Evolutionary conservation across 1,140 invertebrate species (phyloP), one percentile per base, ranked within the genome.

Genomic region (Zaprionus inermis): DNA sequence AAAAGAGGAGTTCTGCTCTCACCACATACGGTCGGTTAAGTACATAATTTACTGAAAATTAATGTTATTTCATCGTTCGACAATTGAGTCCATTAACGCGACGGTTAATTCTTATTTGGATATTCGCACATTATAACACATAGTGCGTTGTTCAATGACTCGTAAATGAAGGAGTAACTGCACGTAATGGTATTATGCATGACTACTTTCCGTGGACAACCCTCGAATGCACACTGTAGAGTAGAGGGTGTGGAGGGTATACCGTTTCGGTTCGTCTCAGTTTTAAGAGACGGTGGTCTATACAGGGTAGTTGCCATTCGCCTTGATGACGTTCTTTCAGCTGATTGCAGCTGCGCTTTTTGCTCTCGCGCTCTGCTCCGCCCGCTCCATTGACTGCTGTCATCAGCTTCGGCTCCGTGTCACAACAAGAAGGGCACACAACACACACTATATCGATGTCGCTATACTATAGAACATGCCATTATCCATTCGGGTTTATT

Each of bases 131-230:
- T 72, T 60, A 54, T 59, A 41, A 30, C 49, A 51, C 24, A 16
- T n/a, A 44, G 38, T n/a, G n/a, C 56, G 58, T 52, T 85, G 82
- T 60, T 82, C 64, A 85, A 86, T 82, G 82, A 66, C 56, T 46
- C 72, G 81, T 72, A 56, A 86, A 86, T 82, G 60, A 57, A 80
- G 78, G 79, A 81, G 75, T 86, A 61, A 73, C 65, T 69, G 36
- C 16, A 16, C 12, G 41, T 11, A 67, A 60, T 68, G 6, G 14
- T 36, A 38, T n/a, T 36, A 28, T 38, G 36, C 34, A 32, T 58
- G 20, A 28, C 9, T 1, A 18, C 22, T 20, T 20, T 3, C 16
- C 16, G 14, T 11, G 18, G 14, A 52, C 49, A 22, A 46, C n/a
- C 41, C 3, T 0, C 24, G 24, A 28, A 5, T 28, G 24, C 24